Base-by-base conservation (phyloP, 2,113 vertebrate species). In the Melanostigma gelatinosum region DNA sequence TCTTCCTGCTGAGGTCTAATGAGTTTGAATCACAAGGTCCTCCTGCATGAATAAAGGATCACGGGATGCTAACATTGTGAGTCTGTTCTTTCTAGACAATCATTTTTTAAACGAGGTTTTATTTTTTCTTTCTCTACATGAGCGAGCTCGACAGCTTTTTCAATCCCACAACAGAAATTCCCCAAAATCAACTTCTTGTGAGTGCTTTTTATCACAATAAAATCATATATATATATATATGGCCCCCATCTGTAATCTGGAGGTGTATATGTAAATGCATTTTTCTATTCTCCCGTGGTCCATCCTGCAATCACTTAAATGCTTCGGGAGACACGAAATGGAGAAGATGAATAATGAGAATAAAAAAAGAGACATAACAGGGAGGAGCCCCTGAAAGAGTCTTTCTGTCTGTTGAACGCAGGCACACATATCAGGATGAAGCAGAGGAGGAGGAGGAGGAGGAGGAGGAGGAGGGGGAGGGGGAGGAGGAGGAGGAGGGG, bases 341-440 rank as follows among this genome's bases (percentile, higher is more conserved):
- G 4, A 69, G 13, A 34, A 8, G 46, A n/a, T 34, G 6, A 52
- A 52, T n/a, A 34, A 68, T 3, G 27, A 29, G n/a, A 11, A 46
- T 20, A 2, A 29, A 66, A 6, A 5, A 46, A 66, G 36, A 63
- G 34, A 13, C 46, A 16, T 6, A 40, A 24, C 40, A 38, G 54
- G 1, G 40, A 57, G 63, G 55, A 62, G 24, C 9, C 24, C 13
- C 24, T 74, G 61, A 82, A 63, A 72, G 76, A 69, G 46, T 69
- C 40, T 36, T n/a, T 52, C 52, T 38, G 61, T 64, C 38, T 58
- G 29, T 16, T 4, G 48, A 69, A 32, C 13, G 22, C 0, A 36
- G 34, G 0, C 27, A 76, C 63, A 73, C 58, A 48, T 10, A 3
- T 2, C 12, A 52, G 50, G 69, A 85, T 50, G 54, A 15, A 82